Conservation (phyloP, 2,888 invertebrate genomes). For the Pyralis farinalis region DNA sequence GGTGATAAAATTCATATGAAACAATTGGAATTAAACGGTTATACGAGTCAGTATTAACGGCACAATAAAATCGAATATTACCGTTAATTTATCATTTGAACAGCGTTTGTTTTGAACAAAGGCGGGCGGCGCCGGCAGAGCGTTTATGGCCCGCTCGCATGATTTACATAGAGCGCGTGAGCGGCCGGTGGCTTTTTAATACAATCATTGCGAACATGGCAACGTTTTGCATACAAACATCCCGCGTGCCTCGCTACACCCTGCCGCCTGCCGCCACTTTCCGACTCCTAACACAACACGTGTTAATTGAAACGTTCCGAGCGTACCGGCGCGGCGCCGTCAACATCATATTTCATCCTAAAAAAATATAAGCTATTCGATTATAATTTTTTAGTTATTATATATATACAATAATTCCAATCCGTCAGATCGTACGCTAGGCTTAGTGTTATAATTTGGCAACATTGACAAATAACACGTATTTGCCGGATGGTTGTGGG, state of each 20-base stretch:
- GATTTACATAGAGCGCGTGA: slow-evolving; percentile 49
- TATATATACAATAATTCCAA: too few relatives aligned
- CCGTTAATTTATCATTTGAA: slow-evolving; percentile 48
- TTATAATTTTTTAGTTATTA: too few relatives aligned
- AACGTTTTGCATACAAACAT: slow-evolving; percentile 47
- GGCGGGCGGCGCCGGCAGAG: slow-evolving; percentile 16
- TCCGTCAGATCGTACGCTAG: too few relatives aligned
- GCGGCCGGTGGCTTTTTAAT: slow-evolving; percentile 28
- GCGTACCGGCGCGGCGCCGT: too few relatives aligned
- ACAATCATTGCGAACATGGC: slow-evolving; percentile 45
- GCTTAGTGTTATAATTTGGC: too few relatives aligned
- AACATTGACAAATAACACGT: too few relatives aligned
- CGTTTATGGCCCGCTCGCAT: slow-evolving; percentile 24
- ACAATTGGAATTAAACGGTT: slow-evolving; percentile 9
- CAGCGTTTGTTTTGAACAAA: slow-evolving; percentile 33
- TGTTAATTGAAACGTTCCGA: slow-evolving; percentile 2
- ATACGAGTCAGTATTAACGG: not conserved
- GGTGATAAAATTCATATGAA: slow-evolving; percentile 20
- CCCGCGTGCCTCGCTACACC: slow-evolving; percentile 6
- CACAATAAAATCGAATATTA: slow-evolving; percentile 31
- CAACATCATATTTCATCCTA: too few relatives aligned
- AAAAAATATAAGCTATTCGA: too few relatives aligned
- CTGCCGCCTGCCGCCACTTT: too few relatives aligned
- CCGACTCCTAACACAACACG: not conserved
- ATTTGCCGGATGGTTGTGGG: too few relatives aligned